Evolutionary conservation across 2,888 invertebrate species (phyloP), one percentile per base, ranked within the genome.

Genomic region (Aphodius granarius): DNA sequence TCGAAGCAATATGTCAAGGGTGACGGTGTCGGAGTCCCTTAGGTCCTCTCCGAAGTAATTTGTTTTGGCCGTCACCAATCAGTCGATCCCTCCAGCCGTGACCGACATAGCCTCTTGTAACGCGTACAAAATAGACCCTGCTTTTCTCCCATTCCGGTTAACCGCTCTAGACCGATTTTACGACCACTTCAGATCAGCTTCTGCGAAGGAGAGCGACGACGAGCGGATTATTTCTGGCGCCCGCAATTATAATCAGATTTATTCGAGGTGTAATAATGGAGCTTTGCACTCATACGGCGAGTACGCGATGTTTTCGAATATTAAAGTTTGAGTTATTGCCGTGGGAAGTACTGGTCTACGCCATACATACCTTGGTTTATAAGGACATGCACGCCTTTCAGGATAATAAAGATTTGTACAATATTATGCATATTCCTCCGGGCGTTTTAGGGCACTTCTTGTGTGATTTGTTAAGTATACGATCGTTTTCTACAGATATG

Each of bases 221-320:
- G 9, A 6, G 43, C 43, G 43, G 43, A 43, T 43, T 43, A 43
- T 43, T 43, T 43, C 43, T 43, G 43, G 4, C 43, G 43, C 43
- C 4, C 43, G 68, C 68, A 21, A 68, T 68, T 68, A 68, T 68
- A 68, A 68, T 68, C 68, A 22, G 22, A 68, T 68, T 68, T 68
- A 68, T 22, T n/a, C 20, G 20, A 43, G 43, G 43, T 43, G 43
- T 43, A 43, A 43, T 43, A 43, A 43, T 43, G 43, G 43, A 43
- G 9, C 43, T 6, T 13, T 13, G 4, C 13, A 43, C 43, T 43
- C 6, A 43, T 43, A 43, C 13, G 13, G 43, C 43, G 13, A 43
- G 43, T 0, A 6, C 43, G 13, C 13, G 43, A 43, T 9, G 43
- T 43, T 23, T 23, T 23, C 23, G 23, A 23, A 23, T 23, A 23